Evolutionary conservation across 2,888 invertebrate genomes (phyloP), one percentile per base, ranked within the genome.

Genomic region (Tricholauxania praeusta): DNA sequence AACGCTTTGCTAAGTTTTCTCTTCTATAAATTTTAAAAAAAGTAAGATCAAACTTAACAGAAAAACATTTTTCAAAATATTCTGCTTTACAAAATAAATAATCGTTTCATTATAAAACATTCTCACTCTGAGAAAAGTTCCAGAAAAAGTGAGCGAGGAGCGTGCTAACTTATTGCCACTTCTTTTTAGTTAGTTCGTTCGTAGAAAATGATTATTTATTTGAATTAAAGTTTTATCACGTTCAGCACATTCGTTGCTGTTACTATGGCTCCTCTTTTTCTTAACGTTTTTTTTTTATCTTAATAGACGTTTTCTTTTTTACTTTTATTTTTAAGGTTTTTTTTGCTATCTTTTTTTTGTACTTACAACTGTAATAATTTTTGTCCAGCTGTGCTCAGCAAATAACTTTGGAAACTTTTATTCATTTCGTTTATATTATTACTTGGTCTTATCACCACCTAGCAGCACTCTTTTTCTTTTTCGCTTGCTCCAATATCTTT

Each of bases 141-240:
- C 39, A 39, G 39, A 39, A 39, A 39, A 10, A 10, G 2, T 39
- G 39, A 39, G 39, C 6, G 39, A 39, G 10, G 39, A 39, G 39
- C 39, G 39, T 6, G 39, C 39, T 59, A 28, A 22, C 32, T 52
- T 47, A 48, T 63, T 57, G 12, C 57, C 12, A n/a, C 28, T 51
- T 39, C 59, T 53, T 19, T 53, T 19, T 19, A 53, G 19, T 19
- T 53, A 8, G 19, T 19, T 39, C 8, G 19, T 53, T 28, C 22
- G 28, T 59, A 19, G 5, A 19, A 59, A 59, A 59, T 59, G 59
- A 59, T 59, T 59, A 47, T 47, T 75, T 76, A 74, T 68, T 70
- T 67, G 75, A 77, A 75, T 78, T 78, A 78, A 78, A 78, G 78
- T 78, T 78, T 77, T 77, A 78, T 78, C 78, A 78, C 78, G 78